These are phyloP conservation scores for Ennomos quercinarius DNA, from an alignment of 2,888 invertebrate genomes.

Conservation along the genomic window DNA sequence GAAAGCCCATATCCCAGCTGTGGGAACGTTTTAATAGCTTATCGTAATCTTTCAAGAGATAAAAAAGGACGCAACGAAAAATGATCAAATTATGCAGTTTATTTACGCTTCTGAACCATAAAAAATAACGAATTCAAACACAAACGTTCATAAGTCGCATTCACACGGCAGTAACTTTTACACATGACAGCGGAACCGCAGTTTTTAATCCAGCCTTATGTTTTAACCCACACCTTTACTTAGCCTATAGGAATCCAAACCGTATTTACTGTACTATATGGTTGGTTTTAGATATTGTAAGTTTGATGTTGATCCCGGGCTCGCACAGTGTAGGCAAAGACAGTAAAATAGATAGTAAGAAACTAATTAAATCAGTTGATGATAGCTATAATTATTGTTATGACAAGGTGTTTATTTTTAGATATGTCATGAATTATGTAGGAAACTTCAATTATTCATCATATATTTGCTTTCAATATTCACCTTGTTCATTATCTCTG, in stretches of 20 bases:
- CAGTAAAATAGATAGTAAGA: not conserved
- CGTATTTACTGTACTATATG: conserved; percentile 1
- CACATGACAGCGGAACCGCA: conserved; percentile 44
- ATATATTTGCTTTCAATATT: too few species aligned
- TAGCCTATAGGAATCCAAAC: conserved; percentile 7
- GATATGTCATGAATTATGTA: too few species aligned
- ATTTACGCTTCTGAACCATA: conserved; percentile 1
- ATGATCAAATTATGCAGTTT: too few species aligned
- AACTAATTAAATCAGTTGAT: too few species aligned
- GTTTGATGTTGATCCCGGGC: conserved; percentile 1
- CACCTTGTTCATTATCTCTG: not conserved
- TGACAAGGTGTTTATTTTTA: too few species aligned
- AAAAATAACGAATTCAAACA: conserved; percentile 34
- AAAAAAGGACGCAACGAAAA: too few species aligned
- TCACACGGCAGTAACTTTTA: conserved; percentile 37
- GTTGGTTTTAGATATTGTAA: conserved; percentile 9
- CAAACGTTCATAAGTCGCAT: conserved; percentile 41
- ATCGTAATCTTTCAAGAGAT: too few species aligned
- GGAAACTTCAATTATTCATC: too few species aligned
- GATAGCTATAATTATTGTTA: too few species aligned
- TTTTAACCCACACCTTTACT: conserved; percentile 32
- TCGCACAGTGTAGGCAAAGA: conserved; percentile 5
- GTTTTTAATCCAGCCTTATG: conserved; percentile 46
- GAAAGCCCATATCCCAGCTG: too few species aligned
- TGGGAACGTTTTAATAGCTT: too few species aligned